Base-by-base conservation (phyloP, 1,140 invertebrate species). In the Telenomus remus region DNA sequence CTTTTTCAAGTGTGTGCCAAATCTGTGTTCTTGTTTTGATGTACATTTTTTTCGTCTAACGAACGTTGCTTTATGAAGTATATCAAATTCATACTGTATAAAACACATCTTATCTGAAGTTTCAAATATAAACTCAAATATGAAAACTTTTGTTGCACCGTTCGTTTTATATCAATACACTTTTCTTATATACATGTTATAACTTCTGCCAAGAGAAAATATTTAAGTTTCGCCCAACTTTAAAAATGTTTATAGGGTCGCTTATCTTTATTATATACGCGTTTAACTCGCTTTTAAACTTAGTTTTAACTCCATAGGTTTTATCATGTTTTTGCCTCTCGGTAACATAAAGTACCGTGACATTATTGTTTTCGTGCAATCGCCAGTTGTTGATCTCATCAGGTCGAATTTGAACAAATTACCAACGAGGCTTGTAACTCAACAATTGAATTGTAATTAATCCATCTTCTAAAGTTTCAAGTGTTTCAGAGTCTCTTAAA, bases 261-360 rank as follows among this genome's bases (percentile, higher is more conserved):
- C 69, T 72, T 72, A 72, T 72, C 69, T 72, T 72, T 72, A 72
- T 72, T 72, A 59, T 64, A 54, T 72, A 59, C 69, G 19, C 19
- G 59, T 72, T 72, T 72, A 49, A 72, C 64, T 72, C 43, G 60
- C 53, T 60, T 65, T 54, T 59, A 72, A 72, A 72, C 69, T 53
- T 60, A 39, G 12, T 54, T 64, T 46, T 59, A 64, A 72, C 69
- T 72, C 48, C 54, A 47, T 33, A 37, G 14, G 33, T 59, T 54
- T 59, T 72, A 72, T 72, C 48, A 48, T 59, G 42, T 64, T 48
- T 27, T 27, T 27, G 19, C 19, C 19, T 27, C 19, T 64, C 49
- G 8, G 43, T 13, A 13, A 59, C 34, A 72, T 72, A 54, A 64
- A 65, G 12, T 19, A 59, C 33, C 3, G 0, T 5, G 35, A 19